These are phyloP conservation scores for Thaumetopoea pityocampa DNA, from an alignment of 1,140 invertebrate genomes.

Conservation along the genomic window DNA sequence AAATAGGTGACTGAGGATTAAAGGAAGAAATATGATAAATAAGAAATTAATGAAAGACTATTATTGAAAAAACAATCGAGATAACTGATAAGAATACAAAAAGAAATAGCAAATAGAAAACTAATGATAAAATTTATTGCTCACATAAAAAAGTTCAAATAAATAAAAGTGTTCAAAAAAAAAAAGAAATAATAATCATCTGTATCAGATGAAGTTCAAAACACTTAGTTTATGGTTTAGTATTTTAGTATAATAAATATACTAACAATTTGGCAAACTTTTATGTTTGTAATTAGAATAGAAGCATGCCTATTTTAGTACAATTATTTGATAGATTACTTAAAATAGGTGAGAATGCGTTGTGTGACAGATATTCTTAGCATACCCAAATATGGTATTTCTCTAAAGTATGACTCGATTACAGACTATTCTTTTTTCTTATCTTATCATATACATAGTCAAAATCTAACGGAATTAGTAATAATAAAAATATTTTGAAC, in stretches of 20 bases:
- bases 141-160: constrained; percentile 61
- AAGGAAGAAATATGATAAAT: constrained; percentile 3
- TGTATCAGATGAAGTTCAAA: constrained; percentile 75
- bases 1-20: too few relatives aligned
- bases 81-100: too few relatives aligned
- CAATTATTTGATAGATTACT: constrained; percentile 60
- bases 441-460: too few relatives aligned
- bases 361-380: constrained; percentile 31
- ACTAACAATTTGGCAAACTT: constrained; percentile 59
- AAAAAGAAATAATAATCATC: constrained; percentile 52
- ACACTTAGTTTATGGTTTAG: constrained; percentile 46
- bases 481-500: too few relatives aligned
- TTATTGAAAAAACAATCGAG: constrained; percentile 9
- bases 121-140: constrained; percentile 31
- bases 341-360: constrained; percentile 50
- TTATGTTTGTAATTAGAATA: constrained; percentile 52
- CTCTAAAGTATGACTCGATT: too few relatives aligned
- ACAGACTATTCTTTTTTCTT: too few relatives aligned
- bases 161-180: constrained; percentile 52
- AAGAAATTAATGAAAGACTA: not conserved
- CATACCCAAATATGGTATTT: too few relatives aligned
- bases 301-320: constrained; percentile 71
- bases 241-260: too few relatives aligned
- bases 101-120: constrained; percentile 1
- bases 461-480: too few relatives aligned